phyloP scores from a whole-genome alignment of 64 coral and sea anemone genomes.

The Hydrozoanthus tunicans region DNA sequence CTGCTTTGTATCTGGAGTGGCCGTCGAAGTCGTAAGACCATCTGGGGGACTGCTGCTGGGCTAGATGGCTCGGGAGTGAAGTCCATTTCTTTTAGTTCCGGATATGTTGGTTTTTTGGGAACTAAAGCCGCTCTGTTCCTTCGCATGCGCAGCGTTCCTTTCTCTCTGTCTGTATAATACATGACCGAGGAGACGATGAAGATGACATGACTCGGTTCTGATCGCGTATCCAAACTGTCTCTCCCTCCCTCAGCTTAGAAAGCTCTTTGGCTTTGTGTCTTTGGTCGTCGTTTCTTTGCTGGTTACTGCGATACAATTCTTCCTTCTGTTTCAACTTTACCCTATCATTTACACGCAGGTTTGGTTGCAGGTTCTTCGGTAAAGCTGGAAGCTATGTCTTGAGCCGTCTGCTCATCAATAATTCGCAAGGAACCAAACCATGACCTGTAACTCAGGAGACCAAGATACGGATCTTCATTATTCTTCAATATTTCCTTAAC shows the following conservation, averaged over 20 bases:
- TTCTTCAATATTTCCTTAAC: conserved; percentile 5
- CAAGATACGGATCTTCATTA: background rate
- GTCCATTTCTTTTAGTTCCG: too few species aligned
- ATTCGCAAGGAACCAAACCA: background rate
- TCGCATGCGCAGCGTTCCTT: too few species aligned
- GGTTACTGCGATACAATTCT: conserved; percentile 11
- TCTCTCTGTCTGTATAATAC: too few species aligned
- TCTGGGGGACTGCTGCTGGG: background rate
- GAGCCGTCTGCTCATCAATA: background rate
- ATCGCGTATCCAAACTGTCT: conserved; percentile 54
- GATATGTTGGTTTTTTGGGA: too few species aligned
- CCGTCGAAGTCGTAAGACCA: background rate
- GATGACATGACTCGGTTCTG: conserved; percentile 1
- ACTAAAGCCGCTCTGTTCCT: too few species aligned
- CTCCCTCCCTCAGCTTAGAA: conserved; percentile 23
- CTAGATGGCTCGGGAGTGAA: background rate
- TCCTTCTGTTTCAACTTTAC: conserved; percentile 43
- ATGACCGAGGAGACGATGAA: conserved; percentile 29
- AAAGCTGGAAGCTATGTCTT: background rate
- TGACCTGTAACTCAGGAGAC: conserved; percentile 8
- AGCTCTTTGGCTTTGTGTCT: conserved; percentile 51
- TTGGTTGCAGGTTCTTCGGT: conserved; percentile 26
- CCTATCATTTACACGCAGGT: conserved; percentile 16
- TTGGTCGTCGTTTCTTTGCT: background rate
- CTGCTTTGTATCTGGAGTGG: too few species aligned